Conservation (phyloP, 2,888 invertebrate genomes). For the Iphiclides podalirius region DNA sequence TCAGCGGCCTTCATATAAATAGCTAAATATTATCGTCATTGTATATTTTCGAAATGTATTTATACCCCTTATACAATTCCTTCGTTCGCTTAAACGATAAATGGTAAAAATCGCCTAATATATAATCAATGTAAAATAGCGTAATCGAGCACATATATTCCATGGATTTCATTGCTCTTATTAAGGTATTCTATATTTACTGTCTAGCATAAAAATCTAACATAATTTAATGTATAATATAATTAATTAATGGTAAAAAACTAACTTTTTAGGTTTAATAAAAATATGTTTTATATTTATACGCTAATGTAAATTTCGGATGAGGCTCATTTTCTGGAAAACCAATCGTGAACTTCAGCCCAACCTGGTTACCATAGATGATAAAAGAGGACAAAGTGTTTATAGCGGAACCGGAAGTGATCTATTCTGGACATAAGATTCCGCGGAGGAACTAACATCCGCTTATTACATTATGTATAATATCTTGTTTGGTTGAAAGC, state of each 20-base stretch:
- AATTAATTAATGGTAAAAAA: constrained; percentile 6
- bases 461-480: background rate
- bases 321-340: constrained; percentile 16
- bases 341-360: background rate
- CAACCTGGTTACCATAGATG: constrained; percentile 19
- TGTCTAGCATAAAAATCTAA: constrained; percentile 1
- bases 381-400: constrained; percentile 4
- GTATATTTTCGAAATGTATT: background rate
- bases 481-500: background rate
- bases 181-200: constrained; percentile 2
- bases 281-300: constrained; percentile 17
- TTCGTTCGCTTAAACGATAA: background rate
- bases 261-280: constrained; percentile 10
- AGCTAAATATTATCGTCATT: background rate
- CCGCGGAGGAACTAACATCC: no score
- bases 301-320: constrained; percentile 14
- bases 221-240: constrained; percentile 13
- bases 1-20: background rate
- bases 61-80: background rate
- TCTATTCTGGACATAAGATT: no score
- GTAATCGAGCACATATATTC: background rate
- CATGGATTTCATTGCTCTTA: background rate
- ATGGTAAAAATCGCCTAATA: constrained; percentile 1
- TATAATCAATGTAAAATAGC: background rate
- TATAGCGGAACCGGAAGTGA: background rate